These are phyloP conservation scores for Nanorana parkeri DNA, from an alignment of 2,113 vertebrate genomes.

Conservation along the genomic window DNA sequence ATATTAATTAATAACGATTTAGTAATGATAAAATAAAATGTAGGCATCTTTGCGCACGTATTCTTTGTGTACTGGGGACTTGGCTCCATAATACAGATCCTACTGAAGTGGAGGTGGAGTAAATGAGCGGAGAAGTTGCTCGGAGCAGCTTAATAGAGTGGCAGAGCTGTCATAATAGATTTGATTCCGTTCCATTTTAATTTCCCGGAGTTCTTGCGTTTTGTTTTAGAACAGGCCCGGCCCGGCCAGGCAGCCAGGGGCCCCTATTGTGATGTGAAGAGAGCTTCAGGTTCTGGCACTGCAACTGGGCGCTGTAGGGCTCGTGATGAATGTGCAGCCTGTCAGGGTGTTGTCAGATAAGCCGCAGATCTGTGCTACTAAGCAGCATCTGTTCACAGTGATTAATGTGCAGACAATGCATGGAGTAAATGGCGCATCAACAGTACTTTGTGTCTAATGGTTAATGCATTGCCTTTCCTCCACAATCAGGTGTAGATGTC, in stretches of 20 bases:
- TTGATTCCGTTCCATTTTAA: neutral
- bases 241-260: no score
- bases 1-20: no score
- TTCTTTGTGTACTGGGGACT: neutral
- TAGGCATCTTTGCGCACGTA: neutral
- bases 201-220: neutral
- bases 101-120: neutral
- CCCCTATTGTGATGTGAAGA: no score
- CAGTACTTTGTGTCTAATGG: slow-evolving; percentile 7
- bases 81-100: neutral
- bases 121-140: neutral
- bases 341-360: slow-evolving; percentile 47
- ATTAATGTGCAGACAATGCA: slow-evolving; percentile 32
- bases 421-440: slow-evolving; percentile 10
- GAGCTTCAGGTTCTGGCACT: neutral
- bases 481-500: neutral
- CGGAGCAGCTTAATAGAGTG: neutral
- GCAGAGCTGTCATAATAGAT: no score
- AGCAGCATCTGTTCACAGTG: slow-evolving; percentile 11
- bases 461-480: slow-evolving; percentile 4
- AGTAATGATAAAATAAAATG: no score
- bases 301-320: neutral
- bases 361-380: neutral
- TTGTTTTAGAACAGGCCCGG: neutral
- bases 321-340: slow-evolving; percentile 32